A percentile compares a stretch with the other conserved stretches of the same genome.
phyloP scores from a whole-genome alignment of 2,113 vertebrate species.

The Gobius niger region DNA sequence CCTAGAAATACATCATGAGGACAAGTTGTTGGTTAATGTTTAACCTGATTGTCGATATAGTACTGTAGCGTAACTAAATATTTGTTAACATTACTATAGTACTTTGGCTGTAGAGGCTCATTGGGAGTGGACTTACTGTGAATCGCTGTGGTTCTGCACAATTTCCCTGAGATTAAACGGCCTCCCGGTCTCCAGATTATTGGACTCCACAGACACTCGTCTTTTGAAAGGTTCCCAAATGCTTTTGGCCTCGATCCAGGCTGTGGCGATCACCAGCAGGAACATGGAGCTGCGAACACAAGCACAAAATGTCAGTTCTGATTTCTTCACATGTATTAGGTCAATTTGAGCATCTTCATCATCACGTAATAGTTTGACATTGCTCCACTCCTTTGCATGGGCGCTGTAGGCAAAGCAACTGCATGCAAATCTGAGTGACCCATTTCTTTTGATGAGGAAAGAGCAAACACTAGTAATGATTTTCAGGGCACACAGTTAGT shows the following conservation, averaged over 20 bases:
- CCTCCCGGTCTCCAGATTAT: constrained; percentile 89
- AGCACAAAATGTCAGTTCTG: too few relatives aligned
- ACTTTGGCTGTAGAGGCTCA: too few relatives aligned
- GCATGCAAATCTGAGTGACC: neutral
- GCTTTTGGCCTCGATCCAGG: constrained; percentile 97
- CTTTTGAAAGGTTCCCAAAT: constrained; percentile 98
- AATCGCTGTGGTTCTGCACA: constrained; percentile 90
- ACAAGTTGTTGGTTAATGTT: too few relatives aligned
- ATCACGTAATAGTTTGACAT: neutral
- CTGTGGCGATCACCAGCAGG: constrained; percentile 92
- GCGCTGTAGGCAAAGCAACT: neutral
- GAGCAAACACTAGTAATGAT: neutral
- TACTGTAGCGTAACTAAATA: too few relatives aligned
- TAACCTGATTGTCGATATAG: too few relatives aligned
- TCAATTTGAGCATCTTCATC: neutral
- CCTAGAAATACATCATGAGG: too few relatives aligned
- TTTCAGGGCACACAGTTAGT: too few relatives aligned
- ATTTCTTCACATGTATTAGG: too few relatives aligned
- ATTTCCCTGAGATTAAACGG: constrained; percentile 99
- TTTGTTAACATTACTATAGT: too few relatives aligned
- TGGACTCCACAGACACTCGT: constrained; percentile 90
- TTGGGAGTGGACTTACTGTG: constrained; percentile 82
- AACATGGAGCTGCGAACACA: constrained; percentile 84
- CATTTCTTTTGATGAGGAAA: neutral
- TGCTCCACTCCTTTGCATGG: neutral